phyloP scores from a whole-genome alignment of 2,888 invertebrate species.

The Elmis aenea region DNA sequence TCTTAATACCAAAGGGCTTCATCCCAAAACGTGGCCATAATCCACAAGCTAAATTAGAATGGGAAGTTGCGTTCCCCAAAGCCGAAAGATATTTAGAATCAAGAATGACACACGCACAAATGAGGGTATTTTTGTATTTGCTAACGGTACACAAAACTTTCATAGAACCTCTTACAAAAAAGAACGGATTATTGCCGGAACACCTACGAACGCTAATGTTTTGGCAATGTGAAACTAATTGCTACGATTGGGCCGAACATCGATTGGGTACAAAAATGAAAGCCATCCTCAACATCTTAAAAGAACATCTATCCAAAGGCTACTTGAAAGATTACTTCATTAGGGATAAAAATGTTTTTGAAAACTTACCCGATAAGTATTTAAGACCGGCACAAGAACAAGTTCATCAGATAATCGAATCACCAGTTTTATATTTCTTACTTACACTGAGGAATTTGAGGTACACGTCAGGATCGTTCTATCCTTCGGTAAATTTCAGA shows the following conservation, averaged over 20 bases:
- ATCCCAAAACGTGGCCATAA: slow-evolving; percentile 58
- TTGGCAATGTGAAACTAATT: slow-evolving; percentile 69
- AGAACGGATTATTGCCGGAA: slow-evolving; percentile 61
- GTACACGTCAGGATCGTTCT: slow-evolving; percentile 57
- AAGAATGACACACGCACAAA: slow-evolving; percentile 65
- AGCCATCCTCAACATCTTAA: slow-evolving; percentile 59
- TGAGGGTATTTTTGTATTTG: slow-evolving; percentile 64
- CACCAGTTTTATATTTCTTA: slow-evolving; percentile 67
- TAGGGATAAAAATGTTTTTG: slow-evolving; percentile 63
- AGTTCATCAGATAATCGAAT: slow-evolving; percentile 63
- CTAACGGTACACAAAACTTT: slow-evolving; percentile 68
- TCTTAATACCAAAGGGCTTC: slow-evolving; percentile 66
- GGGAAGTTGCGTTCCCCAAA: slow-evolving; percentile 73
- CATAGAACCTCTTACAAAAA: slow-evolving; percentile 60
- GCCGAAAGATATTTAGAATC: slow-evolving; percentile 72
- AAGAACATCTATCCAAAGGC: slow-evolving; percentile 56
- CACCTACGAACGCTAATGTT: slow-evolving; percentile 72
- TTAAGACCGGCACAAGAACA: slow-evolving; percentile 61
- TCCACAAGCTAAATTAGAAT: slow-evolving; percentile 54
- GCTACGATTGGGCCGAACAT: slow-evolving; percentile 68
- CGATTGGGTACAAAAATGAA: slow-evolving; percentile 64
- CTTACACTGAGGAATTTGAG: slow-evolving; percentile 64
- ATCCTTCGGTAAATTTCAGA: slow-evolving; percentile 58
- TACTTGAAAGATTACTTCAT: slow-evolving; percentile 71
- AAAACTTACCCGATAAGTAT: slow-evolving; percentile 61